Evolutionary conservation across 2,797 vertebrate genomes (phyloP).

Genomic region (Psittacula derbiana): DNA sequence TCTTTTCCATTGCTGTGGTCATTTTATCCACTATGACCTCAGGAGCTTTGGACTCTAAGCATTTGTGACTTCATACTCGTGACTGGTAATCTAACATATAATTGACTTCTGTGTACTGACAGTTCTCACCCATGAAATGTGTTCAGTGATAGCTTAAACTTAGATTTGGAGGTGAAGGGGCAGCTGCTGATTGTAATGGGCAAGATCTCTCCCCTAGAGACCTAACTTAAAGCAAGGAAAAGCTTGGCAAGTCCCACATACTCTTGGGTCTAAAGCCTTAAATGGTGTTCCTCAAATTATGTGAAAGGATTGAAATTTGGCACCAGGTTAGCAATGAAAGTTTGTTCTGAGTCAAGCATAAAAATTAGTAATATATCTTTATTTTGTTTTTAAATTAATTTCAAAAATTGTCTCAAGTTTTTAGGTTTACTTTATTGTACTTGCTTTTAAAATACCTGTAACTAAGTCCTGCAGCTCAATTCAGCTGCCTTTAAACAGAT

Average conservation of each 20-base stretch:
- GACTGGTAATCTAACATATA: not conserved
- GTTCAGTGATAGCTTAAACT: not conserved
- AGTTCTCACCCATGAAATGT: not conserved
- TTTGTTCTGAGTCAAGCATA: not conserved
- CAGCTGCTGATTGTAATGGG: not conserved
- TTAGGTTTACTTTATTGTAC: not conserved
- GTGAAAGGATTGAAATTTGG: not conserved
- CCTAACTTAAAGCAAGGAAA: not conserved
- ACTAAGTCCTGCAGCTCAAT: not conserved
- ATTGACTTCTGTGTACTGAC: not conserved
- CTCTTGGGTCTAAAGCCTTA: not conserved
- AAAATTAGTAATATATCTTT: not conserved
- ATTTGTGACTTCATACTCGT: not conserved
- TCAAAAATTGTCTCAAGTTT: not conserved
- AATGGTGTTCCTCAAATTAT: not conserved
- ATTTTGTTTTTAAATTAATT: not conserved
- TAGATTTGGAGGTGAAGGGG: not conserved
- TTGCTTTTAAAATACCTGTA: not conserved
- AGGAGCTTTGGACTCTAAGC: not conserved
- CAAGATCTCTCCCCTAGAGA: not conserved
- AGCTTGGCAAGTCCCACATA: not conserved
- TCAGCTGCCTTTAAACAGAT: not conserved
- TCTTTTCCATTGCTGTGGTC: not conserved
- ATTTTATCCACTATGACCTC: not conserved
- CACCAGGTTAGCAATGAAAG: not conserved